Evolutionary conservation across 2,113 vertebrate genomes (phyloP).

Genomic region (Dicentrarchus labrax): DNA sequence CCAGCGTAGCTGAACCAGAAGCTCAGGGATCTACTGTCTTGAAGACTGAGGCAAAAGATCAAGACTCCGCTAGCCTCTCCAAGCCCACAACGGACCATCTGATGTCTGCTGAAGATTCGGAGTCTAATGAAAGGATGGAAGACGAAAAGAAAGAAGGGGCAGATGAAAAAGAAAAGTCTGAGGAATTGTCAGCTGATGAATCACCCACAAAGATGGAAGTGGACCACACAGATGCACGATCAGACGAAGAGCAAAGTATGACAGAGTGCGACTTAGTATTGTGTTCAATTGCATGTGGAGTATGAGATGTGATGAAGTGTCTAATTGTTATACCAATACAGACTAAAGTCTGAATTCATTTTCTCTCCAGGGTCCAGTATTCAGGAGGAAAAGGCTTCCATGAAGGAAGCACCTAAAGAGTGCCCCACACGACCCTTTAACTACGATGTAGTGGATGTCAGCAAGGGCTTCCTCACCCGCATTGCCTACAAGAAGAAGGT

Average conservation of each 20-base stretch:
- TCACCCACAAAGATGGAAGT: conserved; percentile 69
- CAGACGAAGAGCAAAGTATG: conserved; percentile 71
- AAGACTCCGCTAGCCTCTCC: conserved; percentile 20
- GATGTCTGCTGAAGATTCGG: conserved; percentile 18
- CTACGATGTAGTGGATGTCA: conserved; percentile 95
- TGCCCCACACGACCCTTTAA: conserved; percentile 72
- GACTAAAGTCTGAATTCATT: conserved; percentile 13
- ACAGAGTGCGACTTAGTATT: neutral
- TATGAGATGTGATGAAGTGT: neutral
- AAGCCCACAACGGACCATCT: conserved; percentile 31
- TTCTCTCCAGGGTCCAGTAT: conserved; percentile 54
- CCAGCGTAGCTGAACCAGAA: conserved; percentile 48
- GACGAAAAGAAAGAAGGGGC: conserved; percentile 40
- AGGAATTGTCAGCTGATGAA: conserved; percentile 35
- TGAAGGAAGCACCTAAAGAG: conserved; percentile 69
- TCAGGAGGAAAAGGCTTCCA: conserved; percentile 34
- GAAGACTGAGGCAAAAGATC: conserved; percentile 40
- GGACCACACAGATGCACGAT: conserved; percentile 30
- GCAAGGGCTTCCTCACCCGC: conserved; percentile 94
- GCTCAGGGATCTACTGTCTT: conserved; percentile 41
- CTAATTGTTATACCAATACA: neutral
- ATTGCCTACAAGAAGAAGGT: conserved; percentile 95
- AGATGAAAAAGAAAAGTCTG: conserved; percentile 45
- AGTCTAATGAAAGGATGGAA: conserved; percentile 21
- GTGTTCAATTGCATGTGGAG: neutral